These are phyloP conservation scores for Wiebesia pumilae DNA, from an alignment of 1,140 invertebrate genomes.

Conservation along the genomic window DNA sequence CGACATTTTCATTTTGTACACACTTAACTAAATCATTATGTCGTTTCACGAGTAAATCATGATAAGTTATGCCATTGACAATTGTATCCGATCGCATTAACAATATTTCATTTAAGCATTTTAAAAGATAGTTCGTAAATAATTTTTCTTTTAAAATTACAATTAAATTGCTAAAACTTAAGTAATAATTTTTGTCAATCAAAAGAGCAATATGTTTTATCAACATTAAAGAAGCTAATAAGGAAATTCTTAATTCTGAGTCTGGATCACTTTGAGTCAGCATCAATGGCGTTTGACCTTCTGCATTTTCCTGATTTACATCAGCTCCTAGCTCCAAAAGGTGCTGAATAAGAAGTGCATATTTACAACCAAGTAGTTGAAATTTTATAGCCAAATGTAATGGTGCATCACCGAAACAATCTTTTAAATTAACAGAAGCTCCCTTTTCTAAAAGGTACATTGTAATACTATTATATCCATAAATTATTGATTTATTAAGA, in stretches of 20 bases:
- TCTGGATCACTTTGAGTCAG: too few relatives aligned
- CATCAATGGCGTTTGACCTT: background rate
- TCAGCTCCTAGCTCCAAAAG: conserved; percentile 16
- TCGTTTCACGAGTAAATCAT: background rate
- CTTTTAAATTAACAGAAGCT: background rate
- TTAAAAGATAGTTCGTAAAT: background rate
- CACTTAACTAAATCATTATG: conserved; percentile 22
- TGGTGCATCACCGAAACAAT: background rate
- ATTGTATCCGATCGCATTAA: background rate
- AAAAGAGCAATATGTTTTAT: conserved; percentile 4
- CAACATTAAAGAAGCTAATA: background rate
- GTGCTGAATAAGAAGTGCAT: background rate
- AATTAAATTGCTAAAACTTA: background rate
- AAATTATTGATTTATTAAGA: background rate
- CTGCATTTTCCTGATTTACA: background rate
- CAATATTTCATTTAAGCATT: background rate
- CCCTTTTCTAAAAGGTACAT: background rate
- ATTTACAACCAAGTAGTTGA: background rate
- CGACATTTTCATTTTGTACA: background rate
- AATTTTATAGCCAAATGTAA: conserved; percentile 10
- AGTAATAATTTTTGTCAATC: background rate
- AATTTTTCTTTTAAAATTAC: background rate
- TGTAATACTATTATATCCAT: background rate
- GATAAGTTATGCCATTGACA: background rate
- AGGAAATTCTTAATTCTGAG: too few relatives aligned